Evolutionary conservation across 2,888 invertebrate species (phyloP), one percentile per base, ranked within the genome.

Genomic region (Apamea epomidion): DNA sequence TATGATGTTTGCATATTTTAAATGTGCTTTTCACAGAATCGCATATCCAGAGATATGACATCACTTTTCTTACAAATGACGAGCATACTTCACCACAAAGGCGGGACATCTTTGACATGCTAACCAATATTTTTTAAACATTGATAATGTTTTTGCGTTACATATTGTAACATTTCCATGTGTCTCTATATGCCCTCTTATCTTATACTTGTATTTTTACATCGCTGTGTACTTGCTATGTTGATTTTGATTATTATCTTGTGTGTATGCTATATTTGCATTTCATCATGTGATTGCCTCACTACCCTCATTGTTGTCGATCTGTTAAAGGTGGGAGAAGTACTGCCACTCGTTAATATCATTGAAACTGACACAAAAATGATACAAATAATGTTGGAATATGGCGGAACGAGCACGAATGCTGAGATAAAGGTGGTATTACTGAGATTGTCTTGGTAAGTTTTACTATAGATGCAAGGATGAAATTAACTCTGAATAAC

Each of bases 321-420:
- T 96, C 95, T 97, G 96, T 97, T 97, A 92, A 97, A 96, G 97
- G 96, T 96, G 94, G 91, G 92, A 91, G 94, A 93, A 83, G 86
- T 90, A 89, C 88, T 86, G 90, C 91, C 89, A 90, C 90, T 91
- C 91, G 88, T 91, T 90, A 91, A 90, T 91, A 89, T 89, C 84
- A 84, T 90, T 88, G 89, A 90, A 89, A 92, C 88, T 89, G 91
- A 90, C 91, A 91, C 90, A 90, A 90, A 91, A 90, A 89, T 87
- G 85, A 90, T 89, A 89, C 90, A 88, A 88, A 90, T 87, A 83
- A 85, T 86, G 87, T 84, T 85, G 90, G 90, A 91, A 85, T 81
- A 85, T 87, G 87, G 90, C 83, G 89, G 89, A 87, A 85, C 86
- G 86, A 84, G 88, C 71, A 88, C 81, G 80, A 87, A 75, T 70